These are phyloP conservation scores for Microctonus aethiopoides DNA, from an alignment of 2,888 invertebrate genomes.

Conservation along the genomic window DNA sequence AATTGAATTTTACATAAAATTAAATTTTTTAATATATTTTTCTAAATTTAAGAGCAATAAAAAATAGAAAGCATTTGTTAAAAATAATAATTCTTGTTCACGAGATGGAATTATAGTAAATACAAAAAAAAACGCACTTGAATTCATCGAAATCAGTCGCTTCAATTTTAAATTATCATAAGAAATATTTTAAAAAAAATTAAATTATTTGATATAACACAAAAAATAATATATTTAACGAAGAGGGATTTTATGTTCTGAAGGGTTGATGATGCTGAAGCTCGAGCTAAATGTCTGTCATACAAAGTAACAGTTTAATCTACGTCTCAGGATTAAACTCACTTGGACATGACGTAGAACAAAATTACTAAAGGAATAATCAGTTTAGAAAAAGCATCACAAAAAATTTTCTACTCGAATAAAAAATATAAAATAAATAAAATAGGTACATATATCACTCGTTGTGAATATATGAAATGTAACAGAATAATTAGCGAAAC, in stretches of 20 bases:
- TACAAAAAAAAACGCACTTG: too few relatives aligned
- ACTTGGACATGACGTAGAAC: background rate
- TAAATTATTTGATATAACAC: too few relatives aligned
- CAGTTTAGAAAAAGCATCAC: background rate
- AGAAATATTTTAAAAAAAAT: too few relatives aligned
- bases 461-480: constrained; percentile 38
- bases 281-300: constrained; percentile 43
- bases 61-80: too few relatives aligned
- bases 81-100: too few relatives aligned
- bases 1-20: background rate
- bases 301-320: constrained; percentile 62
- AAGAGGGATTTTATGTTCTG: too few relatives aligned
- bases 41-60: background rate
- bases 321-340: constrained; percentile 21
- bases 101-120: too few relatives aligned
- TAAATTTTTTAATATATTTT: background rate
- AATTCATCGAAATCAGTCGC: too few relatives aligned
- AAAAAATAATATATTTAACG: too few relatives aligned
- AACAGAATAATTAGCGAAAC: constrained; percentile 63
- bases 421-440: too few relatives aligned
- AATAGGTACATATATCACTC: background rate
- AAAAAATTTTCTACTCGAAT: too few relatives aligned
- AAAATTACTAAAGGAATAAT: background rate
- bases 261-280: background rate
- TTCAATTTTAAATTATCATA: too few relatives aligned